A percentile compares a stretch with the other conserved stretches of the same genome.
Conservation (phyloP, 2,888 invertebrate genomes). For the Andricus curvator region DNA sequence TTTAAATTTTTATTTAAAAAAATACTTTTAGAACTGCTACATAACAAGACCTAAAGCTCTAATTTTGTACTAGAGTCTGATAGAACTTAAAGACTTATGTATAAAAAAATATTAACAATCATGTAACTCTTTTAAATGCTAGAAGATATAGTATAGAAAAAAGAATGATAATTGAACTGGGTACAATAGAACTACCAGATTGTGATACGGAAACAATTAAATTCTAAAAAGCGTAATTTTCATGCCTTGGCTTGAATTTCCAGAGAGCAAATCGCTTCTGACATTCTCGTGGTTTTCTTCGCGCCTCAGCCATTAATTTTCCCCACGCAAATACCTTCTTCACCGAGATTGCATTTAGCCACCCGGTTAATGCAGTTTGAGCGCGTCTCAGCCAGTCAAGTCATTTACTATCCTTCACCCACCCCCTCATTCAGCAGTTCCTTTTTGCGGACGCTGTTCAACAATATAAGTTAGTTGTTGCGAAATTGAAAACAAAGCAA, state of each 20-base stretch:
- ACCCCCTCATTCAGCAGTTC: background rate
- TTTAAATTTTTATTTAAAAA: background rate
- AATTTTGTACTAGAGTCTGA: too few relatives aligned
- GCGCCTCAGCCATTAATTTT: constrained; percentile 34
- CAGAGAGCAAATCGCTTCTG: background rate
- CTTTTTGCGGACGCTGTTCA: background rate
- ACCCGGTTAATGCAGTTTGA: constrained; percentile 20
- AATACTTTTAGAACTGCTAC: background rate
- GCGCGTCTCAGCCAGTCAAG: constrained; percentile 39
- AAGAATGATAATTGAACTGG: background rate
- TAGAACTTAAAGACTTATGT: background rate
- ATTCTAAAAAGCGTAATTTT: background rate
- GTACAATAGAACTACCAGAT: constrained; percentile 21
- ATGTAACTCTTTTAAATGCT: background rate
- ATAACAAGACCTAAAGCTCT: too few relatives aligned
- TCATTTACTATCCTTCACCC: background rate
- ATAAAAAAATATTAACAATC: background rate
- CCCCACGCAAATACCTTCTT: constrained; percentile 37
- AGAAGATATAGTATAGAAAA: background rate
- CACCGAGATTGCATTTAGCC: constrained; percentile 36
- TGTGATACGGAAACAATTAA: background rate
- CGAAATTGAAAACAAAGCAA: background rate
- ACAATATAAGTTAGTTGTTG: background rate
- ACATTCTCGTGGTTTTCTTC: constrained; percentile 18
- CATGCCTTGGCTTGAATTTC: background rate